A percentile compares a stretch with the other conserved stretches of the same genome.
These are phyloP conservation scores for Drosophila aldrichi DNA, from an alignment of 2,888 invertebrate genomes.

Conservation along the genomic window DNA sequence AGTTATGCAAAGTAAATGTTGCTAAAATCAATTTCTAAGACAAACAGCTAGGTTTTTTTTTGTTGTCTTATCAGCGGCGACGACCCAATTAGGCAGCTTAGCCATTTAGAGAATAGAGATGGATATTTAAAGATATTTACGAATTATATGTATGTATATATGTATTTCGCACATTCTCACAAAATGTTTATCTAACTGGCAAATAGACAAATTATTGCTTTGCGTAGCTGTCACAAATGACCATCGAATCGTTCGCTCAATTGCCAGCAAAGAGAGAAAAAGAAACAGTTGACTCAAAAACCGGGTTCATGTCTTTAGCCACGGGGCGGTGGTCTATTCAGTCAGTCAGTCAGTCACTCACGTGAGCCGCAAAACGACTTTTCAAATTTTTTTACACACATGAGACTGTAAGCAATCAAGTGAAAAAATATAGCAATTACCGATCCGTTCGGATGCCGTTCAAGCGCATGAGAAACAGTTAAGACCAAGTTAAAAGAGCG, in stretches of 20 bases:
- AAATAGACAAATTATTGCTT: slow-evolving; percentile 72
- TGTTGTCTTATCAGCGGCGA: slow-evolving; percentile 51
- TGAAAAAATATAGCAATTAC: slow-evolving; percentile 64
- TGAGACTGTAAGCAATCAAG: slow-evolving; percentile 49
- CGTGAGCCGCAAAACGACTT: slow-evolving; percentile 71
- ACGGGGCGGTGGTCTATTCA: slow-evolving; percentile 25
- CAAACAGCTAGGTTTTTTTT: slow-evolving; percentile 31
- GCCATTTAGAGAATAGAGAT: background rate
- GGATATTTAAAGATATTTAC: background rate
- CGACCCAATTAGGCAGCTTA: slow-evolving; percentile 57
- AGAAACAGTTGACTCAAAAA: background rate
- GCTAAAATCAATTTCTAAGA: slow-evolving; percentile 53
- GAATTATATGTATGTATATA: background rate
- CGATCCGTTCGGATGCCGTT: slow-evolving; percentile 29
- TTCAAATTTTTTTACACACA: slow-evolving; percentile 47
- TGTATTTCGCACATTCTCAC: slow-evolving; percentile 24
- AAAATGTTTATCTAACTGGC: slow-evolving; percentile 42
- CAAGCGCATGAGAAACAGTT: slow-evolving; percentile 42
- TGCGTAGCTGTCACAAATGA: slow-evolving; percentile 57
- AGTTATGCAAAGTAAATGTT: background rate
- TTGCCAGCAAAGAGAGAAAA: slow-evolving; percentile 1
- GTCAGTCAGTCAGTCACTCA: slow-evolving; percentile 49
- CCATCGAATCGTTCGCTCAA: slow-evolving; percentile 62
- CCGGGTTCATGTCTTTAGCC: slow-evolving; percentile 9
- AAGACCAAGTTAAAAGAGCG: slow-evolving; percentile 1